These are phyloP conservation scores for Drosophila santomea DNA, from an alignment of 1,140 invertebrate species.

Conservation along the genomic window DNA sequence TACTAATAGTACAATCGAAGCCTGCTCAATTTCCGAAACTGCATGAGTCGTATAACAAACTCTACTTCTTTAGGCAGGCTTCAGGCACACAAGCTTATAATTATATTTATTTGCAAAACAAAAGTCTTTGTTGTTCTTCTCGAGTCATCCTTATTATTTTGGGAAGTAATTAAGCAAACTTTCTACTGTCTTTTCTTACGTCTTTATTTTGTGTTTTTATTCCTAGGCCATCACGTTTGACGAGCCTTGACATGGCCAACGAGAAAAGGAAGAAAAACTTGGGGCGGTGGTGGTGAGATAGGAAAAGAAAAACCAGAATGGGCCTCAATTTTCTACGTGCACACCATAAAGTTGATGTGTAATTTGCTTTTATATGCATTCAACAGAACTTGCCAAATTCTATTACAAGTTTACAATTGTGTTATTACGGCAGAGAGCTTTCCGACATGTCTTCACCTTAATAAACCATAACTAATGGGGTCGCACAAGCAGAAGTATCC, in stretches of 20 bases:
- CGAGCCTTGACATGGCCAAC: slow-evolving; percentile 55
- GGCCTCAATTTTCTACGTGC: slow-evolving; percentile 76
- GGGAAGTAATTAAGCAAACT: slow-evolving; percentile 77
- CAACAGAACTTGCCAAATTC: slow-evolving; percentile 69
- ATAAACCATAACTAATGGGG: slow-evolving; percentile 78
- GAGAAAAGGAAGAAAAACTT: slow-evolving; percentile 16
- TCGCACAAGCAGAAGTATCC: slow-evolving; percentile 37
- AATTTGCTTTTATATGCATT: slow-evolving; percentile 73
- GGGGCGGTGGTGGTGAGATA: neutral
- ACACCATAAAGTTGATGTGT: slow-evolving; percentile 75
- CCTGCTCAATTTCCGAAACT: neutral
- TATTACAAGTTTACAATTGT: slow-evolving; percentile 80
- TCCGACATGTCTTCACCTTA: slow-evolving; percentile 51
- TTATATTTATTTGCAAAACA: slow-evolving; percentile 53
- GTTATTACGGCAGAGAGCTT: slow-evolving; percentile 57
- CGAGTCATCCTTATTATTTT: slow-evolving; percentile 54
- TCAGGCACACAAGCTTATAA: slow-evolving; percentile 51
- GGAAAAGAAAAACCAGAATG: slow-evolving; percentile 35
- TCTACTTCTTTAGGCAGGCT: neutral
- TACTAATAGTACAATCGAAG: neutral
- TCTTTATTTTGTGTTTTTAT: slow-evolving; percentile 31
- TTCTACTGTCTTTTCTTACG: slow-evolving; percentile 55
- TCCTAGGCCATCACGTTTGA: slow-evolving; percentile 66
- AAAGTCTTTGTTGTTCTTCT: slow-evolving; percentile 16
- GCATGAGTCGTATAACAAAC: slow-evolving; percentile 1